These are phyloP conservation scores for Phoenoteleia sp. DNA, from an alignment of 2,888 invertebrate genomes.

Conservation along the genomic window DNA sequence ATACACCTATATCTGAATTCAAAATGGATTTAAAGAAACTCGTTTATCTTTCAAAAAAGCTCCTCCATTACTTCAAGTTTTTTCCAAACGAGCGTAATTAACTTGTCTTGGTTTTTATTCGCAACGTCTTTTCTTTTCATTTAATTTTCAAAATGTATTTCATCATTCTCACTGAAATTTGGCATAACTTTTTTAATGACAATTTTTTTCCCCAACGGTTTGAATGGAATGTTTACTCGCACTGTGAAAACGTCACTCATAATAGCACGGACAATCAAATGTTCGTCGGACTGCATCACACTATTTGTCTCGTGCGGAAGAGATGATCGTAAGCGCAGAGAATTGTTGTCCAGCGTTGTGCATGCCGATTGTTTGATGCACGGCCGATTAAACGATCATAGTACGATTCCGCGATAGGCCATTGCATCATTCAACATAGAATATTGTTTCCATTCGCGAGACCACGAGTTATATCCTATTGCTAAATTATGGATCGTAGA, in stretches of 20 bases:
- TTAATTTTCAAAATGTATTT: neutral
- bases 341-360: slow-evolving; percentile 72
- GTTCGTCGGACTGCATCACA: slow-evolving; percentile 82
- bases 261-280: slow-evolving; percentile 86
- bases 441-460: slow-evolving; percentile 81
- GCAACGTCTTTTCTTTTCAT: neutral
- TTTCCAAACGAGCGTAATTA: too few species aligned
- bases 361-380: slow-evolving; percentile 85
- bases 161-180: slow-evolving; percentile 9
- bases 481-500: slow-evolving; percentile 13
- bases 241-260: slow-evolving; percentile 82
- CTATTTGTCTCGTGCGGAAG: slow-evolving; percentile 85
- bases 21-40: neutral
- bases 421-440: slow-evolving; percentile 75
- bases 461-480: slow-evolving; percentile 56
- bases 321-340: slow-evolving; percentile 80
- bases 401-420: slow-evolving; percentile 67
- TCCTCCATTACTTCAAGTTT: too few species aligned
- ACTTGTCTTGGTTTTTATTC: too few species aligned
- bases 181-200: slow-evolving; percentile 25
- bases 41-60: too few species aligned
- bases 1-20: slow-evolving; percentile 23
- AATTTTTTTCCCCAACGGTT: slow-evolving; percentile 28
- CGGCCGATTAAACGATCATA: slow-evolving; percentile 85
- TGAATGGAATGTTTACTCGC: slow-evolving; percentile 57